phyloP scores from a whole-genome alignment of 2,113 vertebrate genomes.

The Agapornis roseicollis region DNA sequence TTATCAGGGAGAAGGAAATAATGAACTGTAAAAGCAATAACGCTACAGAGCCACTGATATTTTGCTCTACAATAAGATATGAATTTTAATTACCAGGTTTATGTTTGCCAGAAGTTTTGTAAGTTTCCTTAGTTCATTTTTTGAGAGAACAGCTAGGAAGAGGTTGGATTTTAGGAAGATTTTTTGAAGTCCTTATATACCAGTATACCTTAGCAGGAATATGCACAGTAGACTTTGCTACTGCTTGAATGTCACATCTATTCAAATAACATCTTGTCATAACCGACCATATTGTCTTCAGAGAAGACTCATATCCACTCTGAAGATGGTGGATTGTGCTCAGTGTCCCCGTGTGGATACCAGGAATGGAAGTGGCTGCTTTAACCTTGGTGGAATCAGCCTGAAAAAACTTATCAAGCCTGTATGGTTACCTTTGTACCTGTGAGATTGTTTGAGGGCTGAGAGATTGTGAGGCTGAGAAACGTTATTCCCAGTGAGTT shows the following conservation, averaged over 20 bases:
- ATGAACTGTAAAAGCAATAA: neutral
- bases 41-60: neutral
- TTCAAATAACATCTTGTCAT: neutral
- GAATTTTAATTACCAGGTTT: neutral
- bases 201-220: neutral
- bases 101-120: neutral
- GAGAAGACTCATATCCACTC: neutral
- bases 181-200: neutral
- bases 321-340: neutral
- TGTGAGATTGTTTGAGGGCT: neutral
- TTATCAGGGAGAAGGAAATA: neutral
- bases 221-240: neutral
- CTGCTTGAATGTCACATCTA: neutral
- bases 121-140: neutral
- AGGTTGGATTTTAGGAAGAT: neutral
- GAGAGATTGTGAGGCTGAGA: neutral
- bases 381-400: neutral
- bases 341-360: neutral
- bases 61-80: neutral
- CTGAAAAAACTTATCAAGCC: neutral
- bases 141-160: neutral
- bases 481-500: neutral
- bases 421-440: neutral
- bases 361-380: neutral
- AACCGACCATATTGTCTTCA: neutral